Percentiles rank a stretch among this genome's conserved stretches.
Conservation (phyloP, 2,113 vertebrate species). For the Isichthys henryi region DNA sequence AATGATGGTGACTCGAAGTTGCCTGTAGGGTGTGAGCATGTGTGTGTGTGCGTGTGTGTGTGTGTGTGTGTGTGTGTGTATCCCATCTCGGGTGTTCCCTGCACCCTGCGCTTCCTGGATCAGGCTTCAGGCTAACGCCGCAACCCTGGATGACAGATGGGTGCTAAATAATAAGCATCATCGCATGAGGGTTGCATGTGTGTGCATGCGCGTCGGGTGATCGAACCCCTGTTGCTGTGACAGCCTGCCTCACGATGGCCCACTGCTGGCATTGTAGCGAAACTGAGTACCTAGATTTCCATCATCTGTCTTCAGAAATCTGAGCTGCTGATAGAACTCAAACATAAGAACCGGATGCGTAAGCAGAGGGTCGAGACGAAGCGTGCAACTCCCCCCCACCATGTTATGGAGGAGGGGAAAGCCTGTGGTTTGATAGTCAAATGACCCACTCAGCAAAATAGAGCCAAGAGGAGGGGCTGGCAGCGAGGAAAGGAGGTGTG, state of each 20-base stretch:
- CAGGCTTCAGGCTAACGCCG: neutral
- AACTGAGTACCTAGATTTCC: neutral
- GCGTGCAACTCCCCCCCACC: neutral
- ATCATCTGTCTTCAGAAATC: neutral
- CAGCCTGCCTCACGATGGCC: neutral
- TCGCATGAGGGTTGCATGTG: neutral
- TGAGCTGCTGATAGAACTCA: neutral
- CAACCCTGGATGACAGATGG: neutral
- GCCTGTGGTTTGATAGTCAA: slow-evolving; percentile 64
- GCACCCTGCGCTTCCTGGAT: neutral
- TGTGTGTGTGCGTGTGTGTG: neutral
- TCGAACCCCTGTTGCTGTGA: neutral
- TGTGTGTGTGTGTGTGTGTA: neutral
- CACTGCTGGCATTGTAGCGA: neutral
- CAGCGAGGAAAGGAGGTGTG: neutral
- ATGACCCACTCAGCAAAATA: slow-evolving; percentile 51
- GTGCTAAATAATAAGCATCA: neutral
- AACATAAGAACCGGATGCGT: neutral
- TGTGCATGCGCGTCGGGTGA: neutral
- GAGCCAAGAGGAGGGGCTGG: slow-evolving; percentile 10
- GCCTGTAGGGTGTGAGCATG: neutral
- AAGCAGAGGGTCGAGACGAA: neutral
- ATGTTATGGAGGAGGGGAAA: slow-evolving; percentile 23
- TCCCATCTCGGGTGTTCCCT: neutral
- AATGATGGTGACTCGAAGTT: neutral